phyloP scores from a whole-genome alignment of 2,797 vertebrate species.

The Coracias cyanogaster region DNA sequence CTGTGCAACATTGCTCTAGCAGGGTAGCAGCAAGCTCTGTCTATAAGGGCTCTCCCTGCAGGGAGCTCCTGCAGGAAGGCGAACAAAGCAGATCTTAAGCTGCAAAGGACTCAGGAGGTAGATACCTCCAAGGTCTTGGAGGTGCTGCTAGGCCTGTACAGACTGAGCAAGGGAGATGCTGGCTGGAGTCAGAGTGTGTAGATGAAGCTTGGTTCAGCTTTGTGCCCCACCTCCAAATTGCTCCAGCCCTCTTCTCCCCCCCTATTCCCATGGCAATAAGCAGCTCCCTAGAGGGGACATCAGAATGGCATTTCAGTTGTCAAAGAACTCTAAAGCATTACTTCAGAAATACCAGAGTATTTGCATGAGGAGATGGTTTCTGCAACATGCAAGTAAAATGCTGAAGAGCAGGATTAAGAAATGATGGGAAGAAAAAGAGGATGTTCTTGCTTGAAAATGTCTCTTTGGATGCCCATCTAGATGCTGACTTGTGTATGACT shows the following conservation, averaged over 20 bases:
- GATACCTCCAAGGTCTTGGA: background rate
- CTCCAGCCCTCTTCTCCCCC: background rate
- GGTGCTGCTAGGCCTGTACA: background rate
- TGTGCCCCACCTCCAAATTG: background rate
- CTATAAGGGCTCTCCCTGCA: background rate
- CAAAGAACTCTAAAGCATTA: background rate
- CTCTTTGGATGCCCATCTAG: background rate
- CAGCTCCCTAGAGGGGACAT: background rate
- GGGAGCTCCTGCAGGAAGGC: background rate
- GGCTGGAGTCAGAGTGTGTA: background rate
- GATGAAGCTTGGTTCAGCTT: background rate
- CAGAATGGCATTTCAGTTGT: background rate
- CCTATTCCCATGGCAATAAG: background rate
- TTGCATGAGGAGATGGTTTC: background rate
- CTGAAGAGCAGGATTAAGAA: background rate
- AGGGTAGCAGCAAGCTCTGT: background rate
- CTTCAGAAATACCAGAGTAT: background rate
- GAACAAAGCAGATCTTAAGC: background rate
- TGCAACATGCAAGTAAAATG: background rate
- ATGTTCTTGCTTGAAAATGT: background rate
- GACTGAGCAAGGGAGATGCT: background rate
- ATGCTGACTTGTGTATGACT: background rate
- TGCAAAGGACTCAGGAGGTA: background rate
- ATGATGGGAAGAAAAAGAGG: background rate
- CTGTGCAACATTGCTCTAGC: background rate